Conservation (phyloP, 2,113 vertebrate species). For the Varanus komodoensis region DNA sequence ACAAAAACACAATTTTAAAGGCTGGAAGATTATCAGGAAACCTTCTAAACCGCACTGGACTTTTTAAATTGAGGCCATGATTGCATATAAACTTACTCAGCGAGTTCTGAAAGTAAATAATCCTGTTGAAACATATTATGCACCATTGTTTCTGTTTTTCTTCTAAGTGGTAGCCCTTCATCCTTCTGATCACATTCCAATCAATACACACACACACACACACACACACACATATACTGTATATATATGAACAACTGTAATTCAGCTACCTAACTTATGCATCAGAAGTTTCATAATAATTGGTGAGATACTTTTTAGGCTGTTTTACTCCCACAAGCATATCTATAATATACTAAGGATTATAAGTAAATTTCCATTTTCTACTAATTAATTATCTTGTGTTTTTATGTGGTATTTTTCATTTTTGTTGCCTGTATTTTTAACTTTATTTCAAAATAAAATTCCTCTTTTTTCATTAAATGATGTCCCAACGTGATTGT, state of each 20-base stretch:
- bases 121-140: neutral
- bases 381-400: neutral
- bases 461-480: neutral
- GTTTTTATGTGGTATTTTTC: neutral
- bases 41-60: neutral
- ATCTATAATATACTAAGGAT: neutral
- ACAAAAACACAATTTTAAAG: neutral
- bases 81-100: neutral
- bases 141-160: neutral
- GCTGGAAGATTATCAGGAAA: neutral
- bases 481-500: neutral
- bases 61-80: neutral
- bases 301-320: neutral
- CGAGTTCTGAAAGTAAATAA: neutral
- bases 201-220: too few species aligned
- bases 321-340: neutral
- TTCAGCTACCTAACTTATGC: neutral
- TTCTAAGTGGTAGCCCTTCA: neutral
- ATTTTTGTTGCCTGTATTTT: neutral
- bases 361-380: neutral
- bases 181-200: neutral
- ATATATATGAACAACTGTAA: too few species aligned
- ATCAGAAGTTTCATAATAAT: neutral
- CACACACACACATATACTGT: too few species aligned
- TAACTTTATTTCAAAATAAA: neutral